phyloP scores from a whole-genome alignment of 2,888 invertebrate species.

The Prosopocoilus inquinatus region DNA sequence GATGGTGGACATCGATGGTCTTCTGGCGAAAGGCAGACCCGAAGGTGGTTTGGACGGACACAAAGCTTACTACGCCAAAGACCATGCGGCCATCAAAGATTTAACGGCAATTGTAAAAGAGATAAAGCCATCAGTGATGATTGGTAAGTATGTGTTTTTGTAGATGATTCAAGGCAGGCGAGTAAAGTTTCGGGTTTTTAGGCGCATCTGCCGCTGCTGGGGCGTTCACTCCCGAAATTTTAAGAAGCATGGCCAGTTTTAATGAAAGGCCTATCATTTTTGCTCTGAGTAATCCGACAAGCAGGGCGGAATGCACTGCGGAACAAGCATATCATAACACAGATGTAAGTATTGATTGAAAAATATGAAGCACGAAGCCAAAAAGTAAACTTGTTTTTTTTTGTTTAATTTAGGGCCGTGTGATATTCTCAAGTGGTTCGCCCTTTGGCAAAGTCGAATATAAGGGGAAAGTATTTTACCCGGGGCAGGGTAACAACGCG shows the following conservation, averaged over 20 bases:
- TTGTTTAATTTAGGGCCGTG: slow-evolving; percentile 70
- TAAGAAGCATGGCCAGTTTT: slow-evolving; percentile 81
- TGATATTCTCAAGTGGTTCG: slow-evolving; percentile 93
- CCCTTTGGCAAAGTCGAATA: slow-evolving; percentile 86
- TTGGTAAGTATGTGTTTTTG: slow-evolving; percentile 62
- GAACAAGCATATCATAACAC: slow-evolving; percentile 90
- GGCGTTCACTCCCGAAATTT: slow-evolving; percentile 84
- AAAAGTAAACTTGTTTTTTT: background rate
- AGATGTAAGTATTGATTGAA: slow-evolving; percentile 58
- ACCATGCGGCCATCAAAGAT: slow-evolving; percentile 73
- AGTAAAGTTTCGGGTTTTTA: slow-evolving; percentile 35
- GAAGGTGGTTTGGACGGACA: slow-evolving; percentile 68
- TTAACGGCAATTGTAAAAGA: slow-evolving; percentile 77
- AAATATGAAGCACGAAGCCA: background rate
- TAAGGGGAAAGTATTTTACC: slow-evolving; percentile 76
- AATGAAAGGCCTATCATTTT: slow-evolving; percentile 92
- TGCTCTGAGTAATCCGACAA: slow-evolving; percentile 96
- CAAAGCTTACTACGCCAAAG: slow-evolving; percentile 72
- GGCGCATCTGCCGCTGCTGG: slow-evolving; percentile 92
- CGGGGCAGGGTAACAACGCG: slow-evolving; percentile 93
- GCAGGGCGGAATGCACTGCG: slow-evolving; percentile 97
- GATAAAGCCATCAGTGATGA: slow-evolving; percentile 83
- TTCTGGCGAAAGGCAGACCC: slow-evolving; percentile 70
- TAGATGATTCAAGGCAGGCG: background rate
- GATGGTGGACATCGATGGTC: slow-evolving; percentile 93